Evolutionary conservation across 2,797 vertebrate species (phyloP), one percentile per base, ranked within the genome.

Genomic region (Siniperca scherzeri): DNA sequence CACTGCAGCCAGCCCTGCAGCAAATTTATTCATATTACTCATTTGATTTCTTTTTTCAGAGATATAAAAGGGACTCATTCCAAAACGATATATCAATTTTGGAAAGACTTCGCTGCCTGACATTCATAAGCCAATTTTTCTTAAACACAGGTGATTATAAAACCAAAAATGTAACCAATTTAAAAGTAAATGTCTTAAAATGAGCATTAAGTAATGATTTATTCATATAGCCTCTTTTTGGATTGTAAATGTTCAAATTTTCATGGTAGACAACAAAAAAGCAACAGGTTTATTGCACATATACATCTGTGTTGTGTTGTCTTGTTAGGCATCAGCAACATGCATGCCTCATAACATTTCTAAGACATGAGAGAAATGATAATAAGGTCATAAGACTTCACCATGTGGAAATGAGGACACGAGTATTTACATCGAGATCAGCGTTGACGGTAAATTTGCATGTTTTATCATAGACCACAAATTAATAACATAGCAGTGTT

Each of bases 201-300:
- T 9, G 27, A 30, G 40, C 73, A 59, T 69, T 72, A 27, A 44
- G 73, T 42, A 12, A 11, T 74, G 33, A 77, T 82, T 77, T 80
- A 74, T 82, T 83, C 66, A 82, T 67, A 56, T 30, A 21, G 44
- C 44, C 74, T 83, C 48, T 50, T 84, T 87, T 50, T 30, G 57
- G 27, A 21, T 70, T 40, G 59, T 38, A 75, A 67, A 66, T 76
- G 67, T 77, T 81, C 7, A 82, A 25, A 84, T 61, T 55, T 69
- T 77, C 7, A 72, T 44, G 27, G 27, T 5, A 14, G 53, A 57
- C 44, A 44, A 50, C 33, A 50, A 55, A 60, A 62, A 67, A 44
- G n/a, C 50, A 17, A 6, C 36, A 13, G 27, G 25, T 53, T 68
- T 25, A 60, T 7, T 48, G 55, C 46, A 40, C 33, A 25, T 13